These are phyloP conservation scores for Diploscapter pachys DNA, from an alignment of 1,140 invertebrate species.

Conservation along the genomic window DNA sequence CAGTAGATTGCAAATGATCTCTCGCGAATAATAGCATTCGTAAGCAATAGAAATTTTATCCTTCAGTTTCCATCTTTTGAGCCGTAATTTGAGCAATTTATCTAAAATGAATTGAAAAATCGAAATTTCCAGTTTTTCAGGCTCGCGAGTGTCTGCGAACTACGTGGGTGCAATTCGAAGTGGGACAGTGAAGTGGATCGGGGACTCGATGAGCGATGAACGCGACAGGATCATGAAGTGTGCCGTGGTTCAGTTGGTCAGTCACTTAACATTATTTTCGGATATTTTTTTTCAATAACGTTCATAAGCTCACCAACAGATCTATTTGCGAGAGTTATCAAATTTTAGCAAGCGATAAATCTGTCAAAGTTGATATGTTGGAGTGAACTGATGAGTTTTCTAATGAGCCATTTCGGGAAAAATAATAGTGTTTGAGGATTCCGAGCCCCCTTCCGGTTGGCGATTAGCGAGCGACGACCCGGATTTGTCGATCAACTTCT, in stretches of 20 bases:
- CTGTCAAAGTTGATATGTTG: no score
- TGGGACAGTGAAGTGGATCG: constrained; percentile 36
- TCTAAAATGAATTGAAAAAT: neutral
- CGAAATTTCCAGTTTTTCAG: constrained; percentile 18
- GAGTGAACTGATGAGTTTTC: no score
- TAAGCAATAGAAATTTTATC: constrained; percentile 2
- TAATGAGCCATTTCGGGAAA: no score
- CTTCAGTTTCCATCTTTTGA: neutral
- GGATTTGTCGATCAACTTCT: no score
- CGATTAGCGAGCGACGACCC: no score
- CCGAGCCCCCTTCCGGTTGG: no score
- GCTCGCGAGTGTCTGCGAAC: constrained; percentile 32
- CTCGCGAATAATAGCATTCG: neutral
- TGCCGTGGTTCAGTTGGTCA: constrained; percentile 35
- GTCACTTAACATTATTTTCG: constrained; percentile 14
- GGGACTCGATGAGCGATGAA: constrained; percentile 27
- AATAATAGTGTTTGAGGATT: no score
- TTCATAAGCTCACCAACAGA: no score
- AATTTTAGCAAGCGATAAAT: no score
- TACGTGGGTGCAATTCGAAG: constrained; percentile 28
- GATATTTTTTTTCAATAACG: neutral
- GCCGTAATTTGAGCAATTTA: neutral
- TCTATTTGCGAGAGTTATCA: no score
- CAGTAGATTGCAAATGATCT: neutral
- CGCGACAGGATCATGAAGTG: constrained; percentile 24